Conservation (phyloP, 2,888 invertebrate species). For the Catocala fraxini region DNA sequence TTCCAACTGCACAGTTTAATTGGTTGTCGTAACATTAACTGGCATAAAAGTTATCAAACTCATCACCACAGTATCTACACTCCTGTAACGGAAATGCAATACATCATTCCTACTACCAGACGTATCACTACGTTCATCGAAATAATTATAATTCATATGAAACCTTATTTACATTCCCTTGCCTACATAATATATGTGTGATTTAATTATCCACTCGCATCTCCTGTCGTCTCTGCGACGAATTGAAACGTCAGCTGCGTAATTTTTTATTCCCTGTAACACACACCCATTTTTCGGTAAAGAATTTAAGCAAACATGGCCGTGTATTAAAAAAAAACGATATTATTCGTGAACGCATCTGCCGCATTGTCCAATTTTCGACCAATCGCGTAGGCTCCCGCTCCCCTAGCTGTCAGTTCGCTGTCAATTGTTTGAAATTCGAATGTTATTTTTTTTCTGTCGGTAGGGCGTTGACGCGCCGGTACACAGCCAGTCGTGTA, state of each 20-base stretch:
- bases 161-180: constrained; percentile 62
- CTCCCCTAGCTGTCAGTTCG: constrained; percentile 85
- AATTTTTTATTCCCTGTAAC: constrained; percentile 53
- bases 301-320: constrained; percentile 84
- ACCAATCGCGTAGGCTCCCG: constrained; percentile 78
- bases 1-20: neutral
- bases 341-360: constrained; percentile 77
- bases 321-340: constrained; percentile 65
- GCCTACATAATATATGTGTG: constrained; percentile 57
- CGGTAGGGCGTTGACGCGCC: constrained; percentile 81
- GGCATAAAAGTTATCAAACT: constrained; percentile 38
- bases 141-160: constrained; percentile 59
- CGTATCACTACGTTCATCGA: constrained; percentile 56
- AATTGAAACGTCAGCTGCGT: constrained; percentile 79
- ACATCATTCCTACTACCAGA: constrained; percentile 63
- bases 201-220: constrained; percentile 67
- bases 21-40: neutral
- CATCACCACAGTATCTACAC: constrained; percentile 43
- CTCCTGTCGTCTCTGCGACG: constrained; percentile 73
- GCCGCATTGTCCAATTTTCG: constrained; percentile 83
- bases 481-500: constrained; percentile 79
- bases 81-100: constrained; percentile 62
- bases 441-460: constrained; percentile 76
- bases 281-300: constrained; percentile 71
- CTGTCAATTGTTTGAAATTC: constrained; percentile 78